These are phyloP conservation scores for Strigamia transsilvanica DNA, from an alignment of 2,888 invertebrate genomes.

Conservation along the genomic window DNA sequence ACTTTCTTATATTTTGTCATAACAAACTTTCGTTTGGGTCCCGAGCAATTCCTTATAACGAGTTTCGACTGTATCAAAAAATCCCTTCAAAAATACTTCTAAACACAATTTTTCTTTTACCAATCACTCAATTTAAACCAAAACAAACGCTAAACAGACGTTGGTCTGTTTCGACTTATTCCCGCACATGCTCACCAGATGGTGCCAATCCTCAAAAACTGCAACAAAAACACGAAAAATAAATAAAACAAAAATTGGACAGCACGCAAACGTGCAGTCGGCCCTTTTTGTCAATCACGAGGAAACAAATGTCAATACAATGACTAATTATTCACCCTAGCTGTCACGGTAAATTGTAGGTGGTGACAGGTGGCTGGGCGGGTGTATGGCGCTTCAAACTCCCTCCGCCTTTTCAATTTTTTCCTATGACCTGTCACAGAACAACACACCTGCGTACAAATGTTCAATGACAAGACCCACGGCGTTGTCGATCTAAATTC, in stretches of 20 bases:
- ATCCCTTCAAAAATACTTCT: too few species aligned
- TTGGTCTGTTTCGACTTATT: background rate
- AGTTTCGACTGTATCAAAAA: too few species aligned
- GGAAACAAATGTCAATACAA: slow-evolving; percentile 49
- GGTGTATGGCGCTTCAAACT: slow-evolving; percentile 5
- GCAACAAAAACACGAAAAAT: background rate
- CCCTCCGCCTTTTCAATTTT: slow-evolving; percentile 19
- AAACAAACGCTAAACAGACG: too few species aligned
- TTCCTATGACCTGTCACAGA: background rate
- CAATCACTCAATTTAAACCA: too few species aligned
- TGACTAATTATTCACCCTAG: slow-evolving; percentile 52
- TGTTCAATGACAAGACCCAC: background rate
- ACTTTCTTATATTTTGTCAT: too few species aligned
- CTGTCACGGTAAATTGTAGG: slow-evolving; percentile 49
- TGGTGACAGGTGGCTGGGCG: slow-evolving; percentile 50
- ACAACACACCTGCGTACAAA: background rate
- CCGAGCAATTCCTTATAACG: too few species aligned
- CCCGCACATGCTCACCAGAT: background rate
- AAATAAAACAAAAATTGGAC: slow-evolving; percentile 11
- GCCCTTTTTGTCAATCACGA: slow-evolving; percentile 50
- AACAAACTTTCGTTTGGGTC: too few species aligned
- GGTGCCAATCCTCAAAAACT: too few species aligned
- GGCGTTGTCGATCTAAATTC: slow-evolving; percentile 12
- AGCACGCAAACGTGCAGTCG: background rate
- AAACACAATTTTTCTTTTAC: too few species aligned